Conservation (phyloP, 2,797 vertebrate genomes). For the Sebastes vulpes region DNA sequence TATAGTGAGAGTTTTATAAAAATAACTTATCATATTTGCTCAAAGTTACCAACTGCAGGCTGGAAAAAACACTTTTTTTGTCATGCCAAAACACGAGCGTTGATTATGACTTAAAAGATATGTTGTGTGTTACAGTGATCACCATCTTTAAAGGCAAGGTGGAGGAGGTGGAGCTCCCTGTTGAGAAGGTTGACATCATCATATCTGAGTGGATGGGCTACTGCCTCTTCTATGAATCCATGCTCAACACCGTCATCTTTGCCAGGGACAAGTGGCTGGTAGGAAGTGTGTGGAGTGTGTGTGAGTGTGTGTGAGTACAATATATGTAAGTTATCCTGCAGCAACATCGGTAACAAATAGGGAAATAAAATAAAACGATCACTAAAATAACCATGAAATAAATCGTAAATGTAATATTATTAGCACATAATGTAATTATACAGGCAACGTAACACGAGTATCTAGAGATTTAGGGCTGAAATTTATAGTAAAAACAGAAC, state of each 20-base stretch:
- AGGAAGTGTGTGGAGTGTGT: constrained; percentile 31
- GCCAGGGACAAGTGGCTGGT: constrained; percentile 99
- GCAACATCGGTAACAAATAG: background rate
- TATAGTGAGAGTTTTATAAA: too few species aligned
- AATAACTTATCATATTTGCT: too few species aligned
- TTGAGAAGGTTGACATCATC: constrained; percentile 97
- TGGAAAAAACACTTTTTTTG: background rate
- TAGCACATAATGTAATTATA: background rate
- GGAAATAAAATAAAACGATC: background rate
- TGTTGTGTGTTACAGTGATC: constrained; percentile 90
- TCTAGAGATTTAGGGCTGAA: background rate
- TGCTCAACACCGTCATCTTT: constrained; percentile 98
- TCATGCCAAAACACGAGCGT: background rate
- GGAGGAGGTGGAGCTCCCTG: constrained; percentile 96
- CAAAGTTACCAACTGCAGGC: too few species aligned
- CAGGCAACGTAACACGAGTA: background rate
- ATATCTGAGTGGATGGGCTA: constrained; percentile 99
- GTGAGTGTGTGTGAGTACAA: background rate
- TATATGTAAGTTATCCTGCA: background rate
- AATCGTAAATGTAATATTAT: background rate
- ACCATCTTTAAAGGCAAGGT: constrained; percentile 98
- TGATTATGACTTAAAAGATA: background rate
- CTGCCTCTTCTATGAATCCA: constrained; percentile 98
- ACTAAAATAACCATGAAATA: background rate
- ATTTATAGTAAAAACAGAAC: background rate